Evolutionary conservation across 2,888 invertebrate species (phyloP).

Genomic region (Temnothorax rugatulus): DNA sequence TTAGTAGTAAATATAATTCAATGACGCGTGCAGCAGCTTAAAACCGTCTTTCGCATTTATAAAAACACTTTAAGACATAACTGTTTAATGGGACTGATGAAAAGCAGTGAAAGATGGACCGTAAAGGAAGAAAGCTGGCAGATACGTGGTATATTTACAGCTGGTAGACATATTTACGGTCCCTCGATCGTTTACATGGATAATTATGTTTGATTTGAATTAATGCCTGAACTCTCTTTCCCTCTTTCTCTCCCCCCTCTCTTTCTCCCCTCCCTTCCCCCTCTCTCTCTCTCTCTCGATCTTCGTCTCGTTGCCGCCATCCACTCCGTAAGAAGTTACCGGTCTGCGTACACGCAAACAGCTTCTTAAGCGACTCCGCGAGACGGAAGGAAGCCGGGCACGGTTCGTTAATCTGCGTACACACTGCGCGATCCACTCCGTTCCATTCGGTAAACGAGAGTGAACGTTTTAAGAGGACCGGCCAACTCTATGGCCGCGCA

Average conservation of each 20-base stretch:
- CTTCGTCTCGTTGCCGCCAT: not conserved
- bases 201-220: constrained; percentile 76
- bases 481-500: constrained; percentile 9
- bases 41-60: not conserved
- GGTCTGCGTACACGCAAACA: constrained; percentile 66
- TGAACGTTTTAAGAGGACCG: constrained; percentile 55
- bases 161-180: constrained; percentile 61
- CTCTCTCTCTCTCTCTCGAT: not conserved
- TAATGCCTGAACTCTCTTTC: constrained; percentile 55
- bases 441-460: constrained; percentile 66
- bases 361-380: constrained; percentile 67
- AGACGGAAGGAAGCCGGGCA: constrained; percentile 67
- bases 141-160: constrained; percentile 52
- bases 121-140: constrained; percentile 26
- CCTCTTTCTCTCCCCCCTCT: not conserved
- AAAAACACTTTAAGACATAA: not conserved
- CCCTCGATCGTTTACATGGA: constrained; percentile 66
- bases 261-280: not conserved
- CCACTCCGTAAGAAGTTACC: constrained; percentile 62
- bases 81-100: not conserved
- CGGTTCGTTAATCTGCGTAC: constrained; percentile 73
- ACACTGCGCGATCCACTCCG: constrained; percentile 55
- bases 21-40: not conserved
- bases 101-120: not conserved
- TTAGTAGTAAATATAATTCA: constrained; percentile 9